Base-by-base conservation (phyloP, 2,113 vertebrate species). In the Elanoides forficatus region DNA sequence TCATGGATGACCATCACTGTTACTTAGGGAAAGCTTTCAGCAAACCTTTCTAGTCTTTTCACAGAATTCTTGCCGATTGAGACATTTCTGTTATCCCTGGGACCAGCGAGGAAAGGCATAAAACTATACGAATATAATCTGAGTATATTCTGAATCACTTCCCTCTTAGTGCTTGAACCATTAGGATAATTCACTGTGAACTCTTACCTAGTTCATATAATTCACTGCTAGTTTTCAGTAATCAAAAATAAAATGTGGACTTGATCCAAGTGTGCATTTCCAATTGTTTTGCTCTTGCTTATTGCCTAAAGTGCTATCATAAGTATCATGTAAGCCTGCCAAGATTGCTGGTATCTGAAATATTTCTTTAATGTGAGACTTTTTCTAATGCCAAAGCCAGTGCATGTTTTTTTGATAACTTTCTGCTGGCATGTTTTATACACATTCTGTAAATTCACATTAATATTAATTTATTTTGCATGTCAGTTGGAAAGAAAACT, bases 1-100 rank as follows among this genome's bases (percentile, higher is more conserved):
- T 92, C 66, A n/a, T 29, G 45, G n/a, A n/a, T 78, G 60, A 63
- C 59, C 52, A 56, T 76, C 47, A 15, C 38, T 67, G 12, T 68
- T 97, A 83, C 52, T 92, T 95, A 92, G 11, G 6, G 19, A 95
- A 92, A 89, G 30, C n/a, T 94, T 81, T 96, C 70, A 74, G 47
- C 48, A 95, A 92, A 90, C 50, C 55, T 60, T 66, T 70, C 93
- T 93, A 26, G 4, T 70, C 47, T 87, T 74, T 50, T 88, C 80
- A 91, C 53, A 94, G 81, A 93, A 84, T 36, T 43, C 71, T 88
- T 93, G 40, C 15, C 80, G 42, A 75, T 22, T 48, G 42, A 83
- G n/a, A 81, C 8, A 7, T 45, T 25, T 53, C 29, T 47, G 14
- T 90, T 88, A 88, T 17, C 43, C 25, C n/a, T 81, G 72, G 23